These are phyloP conservation scores for Brenthis hecate DNA, from an alignment of 2,888 invertebrate species.

Conservation along the genomic window DNA sequence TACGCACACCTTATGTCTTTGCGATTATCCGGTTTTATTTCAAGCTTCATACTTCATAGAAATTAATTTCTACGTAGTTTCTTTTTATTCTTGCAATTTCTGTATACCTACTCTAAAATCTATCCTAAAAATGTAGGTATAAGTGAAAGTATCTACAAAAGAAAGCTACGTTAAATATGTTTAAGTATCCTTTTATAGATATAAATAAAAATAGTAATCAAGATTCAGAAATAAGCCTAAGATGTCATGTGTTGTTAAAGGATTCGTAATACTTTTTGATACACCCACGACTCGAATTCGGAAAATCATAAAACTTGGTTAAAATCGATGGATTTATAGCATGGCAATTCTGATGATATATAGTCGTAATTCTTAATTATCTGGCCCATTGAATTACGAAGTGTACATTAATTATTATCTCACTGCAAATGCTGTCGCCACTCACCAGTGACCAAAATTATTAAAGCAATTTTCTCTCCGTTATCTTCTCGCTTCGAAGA, in stretches of 20 bases:
- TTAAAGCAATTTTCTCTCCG: conserved; percentile 26
- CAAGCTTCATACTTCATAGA: background rate
- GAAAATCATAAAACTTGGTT: too few relatives aligned
- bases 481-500: conserved; percentile 14
- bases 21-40: conserved; percentile 15
- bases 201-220: too few relatives aligned
- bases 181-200: too few relatives aligned
- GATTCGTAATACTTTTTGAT: too few relatives aligned
- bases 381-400: conserved; percentile 54
- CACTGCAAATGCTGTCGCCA: conserved; percentile 38
- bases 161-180: too few relatives aligned
- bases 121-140: too few relatives aligned
- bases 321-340: conserved; percentile 1
- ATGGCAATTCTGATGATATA: conserved; percentile 44
- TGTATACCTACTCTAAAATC: background rate
- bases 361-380: conserved; percentile 51
- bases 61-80: background rate
- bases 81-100: background rate
- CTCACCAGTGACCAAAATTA: conserved; percentile 35
- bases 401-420: conserved; percentile 52
- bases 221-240: too few relatives aligned
- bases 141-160: too few relatives aligned
- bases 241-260: too few relatives aligned
- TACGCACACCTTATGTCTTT: conserved; percentile 26
- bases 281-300: too few relatives aligned